phyloP scores from a whole-genome alignment of 2,888 invertebrate species.

The Ichneumoninae sp. region DNA sequence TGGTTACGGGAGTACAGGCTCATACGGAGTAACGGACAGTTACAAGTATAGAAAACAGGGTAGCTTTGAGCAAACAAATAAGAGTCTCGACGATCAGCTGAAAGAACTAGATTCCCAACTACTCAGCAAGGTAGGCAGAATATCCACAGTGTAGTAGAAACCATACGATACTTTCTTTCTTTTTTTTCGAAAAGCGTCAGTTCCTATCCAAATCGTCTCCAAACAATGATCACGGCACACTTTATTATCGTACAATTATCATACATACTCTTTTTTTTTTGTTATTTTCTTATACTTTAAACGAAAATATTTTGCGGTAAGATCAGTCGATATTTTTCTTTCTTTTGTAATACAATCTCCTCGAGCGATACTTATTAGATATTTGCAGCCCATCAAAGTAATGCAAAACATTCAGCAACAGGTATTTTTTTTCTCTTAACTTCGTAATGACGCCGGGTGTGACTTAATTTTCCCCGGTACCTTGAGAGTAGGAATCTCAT shows the following conservation, averaged over 20 bases:
- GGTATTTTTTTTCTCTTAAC: conserved; percentile 60
- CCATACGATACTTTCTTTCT: conserved; percentile 6
- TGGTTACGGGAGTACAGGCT: conserved; percentile 86
- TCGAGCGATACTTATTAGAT: conserved; percentile 55
- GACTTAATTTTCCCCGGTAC: conserved; percentile 46
- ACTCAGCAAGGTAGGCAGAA: conserved; percentile 86
- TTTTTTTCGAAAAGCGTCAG: conserved; percentile 59
- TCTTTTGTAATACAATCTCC: conserved; percentile 29
- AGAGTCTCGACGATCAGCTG: conserved; percentile 91
- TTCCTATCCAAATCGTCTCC: conserved; percentile 70
- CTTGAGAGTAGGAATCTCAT: conserved; percentile 62
- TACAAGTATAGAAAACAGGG: conserved; percentile 86
- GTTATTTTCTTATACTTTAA: conserved; percentile 13
- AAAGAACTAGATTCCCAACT: conserved; percentile 93
- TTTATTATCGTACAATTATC: conserved; percentile 56
- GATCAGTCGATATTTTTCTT: conserved; percentile 40
- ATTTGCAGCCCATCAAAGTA: conserved; percentile 63
- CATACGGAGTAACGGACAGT: conserved; percentile 86
- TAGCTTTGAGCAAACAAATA: conserved; percentile 90
- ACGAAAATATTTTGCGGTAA: conserved; percentile 39
- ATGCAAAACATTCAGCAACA: conserved; percentile 63
- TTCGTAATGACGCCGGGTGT: conserved; percentile 58
- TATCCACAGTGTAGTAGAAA: conserved; percentile 76
- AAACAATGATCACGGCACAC: conserved; percentile 56
- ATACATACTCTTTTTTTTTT: conserved; percentile 21